A percentile compares a stretch with the other conserved stretches of the same genome.
Evolutionary conservation across 2,113 vertebrate species (phyloP).

Genomic region (Bombycilla garrulus): DNA sequence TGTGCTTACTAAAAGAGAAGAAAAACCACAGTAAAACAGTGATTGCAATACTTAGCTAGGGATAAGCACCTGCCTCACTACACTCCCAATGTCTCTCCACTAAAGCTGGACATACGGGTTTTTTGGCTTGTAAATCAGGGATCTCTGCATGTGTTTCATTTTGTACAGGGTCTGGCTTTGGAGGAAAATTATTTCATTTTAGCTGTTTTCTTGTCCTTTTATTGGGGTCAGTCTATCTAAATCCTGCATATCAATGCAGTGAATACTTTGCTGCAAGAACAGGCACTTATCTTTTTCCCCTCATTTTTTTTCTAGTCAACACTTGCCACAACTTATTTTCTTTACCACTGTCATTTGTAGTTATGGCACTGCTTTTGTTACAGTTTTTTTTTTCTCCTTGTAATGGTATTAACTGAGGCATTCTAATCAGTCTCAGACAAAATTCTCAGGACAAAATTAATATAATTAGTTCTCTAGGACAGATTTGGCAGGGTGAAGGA

Average conservation of each 20-base stretch:
- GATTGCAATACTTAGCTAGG: neutral
- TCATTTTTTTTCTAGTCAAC: neutral
- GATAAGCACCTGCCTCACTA: neutral
- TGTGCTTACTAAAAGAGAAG: neutral
- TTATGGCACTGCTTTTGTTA: neutral
- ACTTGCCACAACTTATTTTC: neutral
- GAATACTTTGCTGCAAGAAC: neutral
- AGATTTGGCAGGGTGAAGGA: slow-evolving; percentile 3
- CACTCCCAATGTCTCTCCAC: neutral
- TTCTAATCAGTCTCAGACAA: slow-evolving; percentile 48
- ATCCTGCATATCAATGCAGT: neutral
- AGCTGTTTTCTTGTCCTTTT: neutral
- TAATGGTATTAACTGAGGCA: slow-evolving; percentile 13
- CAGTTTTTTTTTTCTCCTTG: slow-evolving; percentile 24
- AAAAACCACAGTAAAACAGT: neutral
- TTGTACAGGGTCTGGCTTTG: neutral
- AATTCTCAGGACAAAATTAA: slow-evolving; percentile 42
- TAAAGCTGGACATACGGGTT: neutral
- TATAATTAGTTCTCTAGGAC: slow-evolving; percentile 19
- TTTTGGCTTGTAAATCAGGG: neutral
- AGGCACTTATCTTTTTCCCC: neutral
- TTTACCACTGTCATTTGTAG: slow-evolving; percentile 13
- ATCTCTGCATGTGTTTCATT: neutral
- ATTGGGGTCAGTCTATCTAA: neutral
- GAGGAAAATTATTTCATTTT: neutral